These are phyloP conservation scores for Aleiodes alternator DNA, from an alignment of 2,888 invertebrate species.

Conservation along the genomic window DNA sequence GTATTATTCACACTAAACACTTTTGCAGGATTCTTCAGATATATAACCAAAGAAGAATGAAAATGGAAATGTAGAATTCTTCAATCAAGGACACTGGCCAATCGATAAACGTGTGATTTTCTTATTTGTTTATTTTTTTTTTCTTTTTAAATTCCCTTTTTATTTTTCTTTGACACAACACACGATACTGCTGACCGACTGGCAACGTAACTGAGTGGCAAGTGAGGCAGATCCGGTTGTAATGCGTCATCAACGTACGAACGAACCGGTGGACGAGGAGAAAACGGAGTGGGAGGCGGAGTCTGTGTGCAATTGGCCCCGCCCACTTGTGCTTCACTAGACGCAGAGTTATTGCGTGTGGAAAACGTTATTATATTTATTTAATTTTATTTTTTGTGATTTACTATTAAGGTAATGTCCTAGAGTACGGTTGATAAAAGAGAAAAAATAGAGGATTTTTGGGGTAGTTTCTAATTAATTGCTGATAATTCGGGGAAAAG, in stretches of 20 bases:
- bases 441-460: too few species aligned
- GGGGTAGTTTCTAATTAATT: too few species aligned
- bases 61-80: too few species aligned
- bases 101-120: background rate
- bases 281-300: conserved; percentile 54
- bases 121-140: conserved; percentile 2
- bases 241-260: conserved; percentile 51
- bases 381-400: too few species aligned
- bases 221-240: conserved; percentile 57
- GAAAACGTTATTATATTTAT: background rate
- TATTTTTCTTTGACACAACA: conserved; percentile 46
- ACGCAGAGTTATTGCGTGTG: conserved; percentile 39
- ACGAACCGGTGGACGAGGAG: conserved; percentile 50
- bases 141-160: too few species aligned
- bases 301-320: background rate
- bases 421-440: too few species aligned
- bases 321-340: conserved; percentile 36
- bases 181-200: conserved; percentile 50
- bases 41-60: too few species aligned
- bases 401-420: too few species aligned
- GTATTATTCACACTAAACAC: conserved; percentile 26
- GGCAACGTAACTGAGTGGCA: conserved; percentile 62
- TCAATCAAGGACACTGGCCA: background rate
- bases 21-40: conserved; percentile 3
- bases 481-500: too few species aligned